Evolutionary conservation across 1,140 invertebrate species (phyloP).

Genomic region (Apis laboriosa): DNA sequence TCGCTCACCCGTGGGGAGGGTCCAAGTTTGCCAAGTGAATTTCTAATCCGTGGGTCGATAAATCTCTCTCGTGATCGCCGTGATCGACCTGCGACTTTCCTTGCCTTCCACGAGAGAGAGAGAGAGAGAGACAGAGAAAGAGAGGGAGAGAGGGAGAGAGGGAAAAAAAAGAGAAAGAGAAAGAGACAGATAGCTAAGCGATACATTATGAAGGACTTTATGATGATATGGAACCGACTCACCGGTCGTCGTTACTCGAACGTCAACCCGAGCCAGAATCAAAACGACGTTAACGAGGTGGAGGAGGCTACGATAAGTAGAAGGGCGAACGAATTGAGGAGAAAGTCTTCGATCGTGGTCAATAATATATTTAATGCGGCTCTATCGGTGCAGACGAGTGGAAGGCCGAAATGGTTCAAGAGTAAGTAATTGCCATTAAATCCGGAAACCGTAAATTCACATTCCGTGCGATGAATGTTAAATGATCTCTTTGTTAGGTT

Average conservation of each 20-base stretch:
- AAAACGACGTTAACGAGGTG: constrained; percentile 70
- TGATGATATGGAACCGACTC: constrained; percentile 81
- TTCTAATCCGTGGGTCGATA: no score
- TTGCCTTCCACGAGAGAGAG: no score
- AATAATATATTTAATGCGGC: constrained; percentile 81
- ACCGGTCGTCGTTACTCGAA: constrained; percentile 79
- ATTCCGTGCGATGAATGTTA: neutral
- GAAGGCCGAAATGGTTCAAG: constrained; percentile 76
- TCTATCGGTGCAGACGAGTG: constrained; percentile 74
- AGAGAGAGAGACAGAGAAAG: no score
- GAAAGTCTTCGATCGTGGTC: constrained; percentile 80
- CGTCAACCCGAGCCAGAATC: constrained; percentile 75
- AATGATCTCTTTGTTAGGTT: neutral
- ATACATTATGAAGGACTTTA: constrained; percentile 81
- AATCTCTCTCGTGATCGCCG: no score
- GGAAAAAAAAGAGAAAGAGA: no score
- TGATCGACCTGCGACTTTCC: no score
- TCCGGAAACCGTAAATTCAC: neutral
- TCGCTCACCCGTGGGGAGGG: no score
- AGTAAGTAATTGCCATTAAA: constrained; percentile 76
- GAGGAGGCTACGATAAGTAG: constrained; percentile 70
- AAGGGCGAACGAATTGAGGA: constrained; percentile 67
- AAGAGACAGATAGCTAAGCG: neutral
- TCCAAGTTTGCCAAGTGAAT: no score
- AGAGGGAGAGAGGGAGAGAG: no score